These are phyloP conservation scores for Nycticorax nycticorax DNA, from an alignment of 2,113 vertebrate species.

Conservation along the genomic window DNA sequence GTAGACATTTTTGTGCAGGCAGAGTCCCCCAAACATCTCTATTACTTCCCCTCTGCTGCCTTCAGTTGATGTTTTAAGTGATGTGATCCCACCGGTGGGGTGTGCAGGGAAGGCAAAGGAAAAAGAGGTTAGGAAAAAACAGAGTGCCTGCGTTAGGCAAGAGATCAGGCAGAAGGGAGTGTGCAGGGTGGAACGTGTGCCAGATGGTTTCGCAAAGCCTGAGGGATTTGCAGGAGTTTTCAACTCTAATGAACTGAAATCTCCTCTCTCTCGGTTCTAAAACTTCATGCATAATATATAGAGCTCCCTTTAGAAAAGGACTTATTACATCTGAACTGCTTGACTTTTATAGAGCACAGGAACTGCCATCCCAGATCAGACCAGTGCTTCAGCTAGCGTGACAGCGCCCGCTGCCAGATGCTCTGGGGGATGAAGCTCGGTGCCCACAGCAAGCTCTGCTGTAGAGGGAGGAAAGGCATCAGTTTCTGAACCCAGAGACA, in stretches of 20 bases:
- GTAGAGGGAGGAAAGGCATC: background rate
- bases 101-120: background rate
- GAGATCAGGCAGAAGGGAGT: background rate
- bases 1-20: background rate
- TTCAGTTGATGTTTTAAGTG: background rate
- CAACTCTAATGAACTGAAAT: slow-evolving; percentile 67
- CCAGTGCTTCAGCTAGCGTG: background rate
- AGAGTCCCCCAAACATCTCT: background rate
- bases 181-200: background rate
- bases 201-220: slow-evolving; percentile 61
- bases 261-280: slow-evolving; percentile 42
- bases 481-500: background rate
- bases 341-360: slow-evolving; percentile 13
- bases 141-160: background rate
- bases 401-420: background rate
- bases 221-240: slow-evolving; percentile 63
- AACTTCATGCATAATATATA: slow-evolving; percentile 67
- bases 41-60: background rate
- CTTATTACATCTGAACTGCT: slow-evolving; percentile 41
- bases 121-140: background rate
- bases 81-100: background rate
- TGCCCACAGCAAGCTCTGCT: background rate
- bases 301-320: slow-evolving; percentile 41
- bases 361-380: slow-evolving; percentile 21
- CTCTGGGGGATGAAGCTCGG: background rate